Base-by-base conservation (phyloP, 1,140 invertebrate species). In the Zaprionus taronus region DNA sequence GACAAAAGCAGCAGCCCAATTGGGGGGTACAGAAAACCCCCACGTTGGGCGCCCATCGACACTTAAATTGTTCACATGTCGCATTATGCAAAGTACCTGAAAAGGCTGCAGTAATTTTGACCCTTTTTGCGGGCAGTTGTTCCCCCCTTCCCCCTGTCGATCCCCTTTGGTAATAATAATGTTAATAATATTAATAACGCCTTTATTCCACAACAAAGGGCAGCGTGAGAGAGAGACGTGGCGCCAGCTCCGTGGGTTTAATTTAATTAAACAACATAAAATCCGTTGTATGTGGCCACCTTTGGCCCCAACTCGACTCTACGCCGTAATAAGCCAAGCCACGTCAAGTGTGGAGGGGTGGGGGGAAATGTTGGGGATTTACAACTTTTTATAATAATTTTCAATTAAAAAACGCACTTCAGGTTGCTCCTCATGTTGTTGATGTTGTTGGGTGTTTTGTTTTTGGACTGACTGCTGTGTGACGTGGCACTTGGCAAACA, bases 121-220 rank as follows among this genome's bases (percentile, higher is more conserved):
- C 83, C 56, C 72, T 80, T 79, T 79, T 70, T 71, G 44, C 28
- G 36, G 26, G 53, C 47, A 14, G 4, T 22, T 0, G 0, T 31
- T 9, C 41, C 41, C 6, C 15, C 0, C 4, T 6, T 15, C 38
- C 38, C 12, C 4, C 36, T 0, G 5, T 38, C 15, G 38, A 41
- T 41, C 38, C 38, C 15, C 38, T n/a, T 47, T 47, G 61, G 72
- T 79, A 55, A 66, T 58, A 26, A 81, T 66, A 74, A 83, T 80
- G 85, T 81, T 89, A 89, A 90, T 87, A 87, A 90, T 89, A 89
- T 89, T 89, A 89, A 89, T 90, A 90, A 90, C 85, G 85, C 84
- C 84, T 84, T 89, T 84, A 89, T 89, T 74, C 75, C 85, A 61
- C 75, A 85, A 90, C 85, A 90, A 89, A 84, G 76, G 69, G 62